Base-by-base conservation (phyloP, 2,888 invertebrate genomes). In the Neoscelio sp. region DNA sequence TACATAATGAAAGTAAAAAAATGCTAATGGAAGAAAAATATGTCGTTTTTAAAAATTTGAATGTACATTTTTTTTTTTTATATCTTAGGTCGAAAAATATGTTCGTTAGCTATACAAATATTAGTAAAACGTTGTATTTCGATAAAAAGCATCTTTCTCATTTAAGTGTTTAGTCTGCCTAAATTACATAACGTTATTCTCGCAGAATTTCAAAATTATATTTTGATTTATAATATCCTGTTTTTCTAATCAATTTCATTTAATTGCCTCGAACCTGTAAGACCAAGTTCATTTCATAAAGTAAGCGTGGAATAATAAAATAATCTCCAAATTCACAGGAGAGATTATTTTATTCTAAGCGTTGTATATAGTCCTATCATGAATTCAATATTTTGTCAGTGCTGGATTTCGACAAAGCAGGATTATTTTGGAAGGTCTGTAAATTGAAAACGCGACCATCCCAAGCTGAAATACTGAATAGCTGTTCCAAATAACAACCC, bases 401-500 rank as follows among this genome's bases (percentile, higher is more conserved):
- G 17, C 23, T 26, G 10, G 42, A 42, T 52, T 60, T 67, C 60
- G 60, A 60, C 48, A 56, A 58, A 46, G 74, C 74, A 28, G 48
- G 42, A 48, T 65, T 74, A 60, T 33, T 26, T 46, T 5, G 56
- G 80, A 60, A 46, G 38, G 46, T 67, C 81, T 80, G 73, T 74
- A 81, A 83, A 84, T 82, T 80, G 82, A 84, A 85, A 84, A 84
- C 80, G 82, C 83, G 83, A 78, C 82, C 82, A 82, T 83, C 74
- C 84, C 83, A 83, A 82, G 83, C 77, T 67, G 50, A 81, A 82
- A 75, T 20, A 77, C 75, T 79, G 81, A 84, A 84, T 84, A 81
- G 71, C 77, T 35, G 52, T 23, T 64, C 70, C 64, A 50, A 71
- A 77, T 77, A 71, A 71, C 71, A 52, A 71, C 65, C 77, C 71